Evolutionary conservation across 2,888 invertebrate genomes (phyloP), one percentile per base, ranked within the genome.

Genomic region (Strigamia maritima): DNA sequence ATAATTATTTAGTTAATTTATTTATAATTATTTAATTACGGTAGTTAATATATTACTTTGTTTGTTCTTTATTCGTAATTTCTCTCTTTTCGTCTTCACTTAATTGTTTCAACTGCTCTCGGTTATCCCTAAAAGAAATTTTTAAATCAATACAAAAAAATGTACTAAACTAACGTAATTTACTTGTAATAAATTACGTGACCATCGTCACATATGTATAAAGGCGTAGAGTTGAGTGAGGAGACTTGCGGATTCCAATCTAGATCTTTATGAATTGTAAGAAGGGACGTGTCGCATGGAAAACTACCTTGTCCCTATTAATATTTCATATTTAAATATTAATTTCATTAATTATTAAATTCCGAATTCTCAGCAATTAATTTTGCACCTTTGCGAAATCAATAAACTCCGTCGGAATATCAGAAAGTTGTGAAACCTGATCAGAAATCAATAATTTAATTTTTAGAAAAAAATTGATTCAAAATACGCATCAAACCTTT

Each of bases 151-250:
- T 24, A 26, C 16, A 2, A 70, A 26, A 75, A n/a, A 38, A 24
- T 14, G 10, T 4, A 12, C 3, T 19, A 14, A 12, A 12, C 35
- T n/a, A 14, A 14, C 2, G 24, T 24, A 19, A 79, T 82, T 80
- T 85, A 92, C 92, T 90, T 91, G 87, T 90, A 93, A 83, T 90
- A 90, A 83, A 92, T 89, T 79, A 91, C 88, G 83, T 88, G 87
- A 74, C 91, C 92, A 85, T 90, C 90, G 82, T 90, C 89, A 83
- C 87, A 87, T 80, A 90, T 88, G 82, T 87, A 88, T 44, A 90
- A 84, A 31, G 90, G 89, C 86, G 89, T 89, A 82, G 89, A 87
- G 79, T 89, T 89, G 76, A 90, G 83, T 44, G 87, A 85, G 8
- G 88, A 86, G 8, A 88, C 86, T 81, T 88, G 87, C 10, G 88